These are phyloP conservation scores for Hylyphantes graminicola DNA, from an alignment of 1,140 invertebrate genomes.

Conservation along the genomic window DNA sequence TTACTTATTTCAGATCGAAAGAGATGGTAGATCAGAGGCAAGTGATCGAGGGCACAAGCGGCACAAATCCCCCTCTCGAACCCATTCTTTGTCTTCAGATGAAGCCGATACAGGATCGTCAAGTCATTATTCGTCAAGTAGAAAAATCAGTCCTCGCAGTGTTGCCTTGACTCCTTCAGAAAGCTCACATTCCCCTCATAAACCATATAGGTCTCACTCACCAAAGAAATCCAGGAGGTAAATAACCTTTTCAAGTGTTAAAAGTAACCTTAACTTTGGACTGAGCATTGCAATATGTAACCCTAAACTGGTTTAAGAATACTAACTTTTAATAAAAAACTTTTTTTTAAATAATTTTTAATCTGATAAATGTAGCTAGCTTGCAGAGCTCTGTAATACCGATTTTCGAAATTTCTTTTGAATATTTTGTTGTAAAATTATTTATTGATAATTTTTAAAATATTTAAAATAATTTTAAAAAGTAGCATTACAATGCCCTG, in stretches of 20 bases:
- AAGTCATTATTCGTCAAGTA: slow-evolving; percentile 14
- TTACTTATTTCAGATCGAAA: slow-evolving; percentile 20
- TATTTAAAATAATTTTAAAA: no score
- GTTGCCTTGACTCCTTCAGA: slow-evolving; percentile 33
- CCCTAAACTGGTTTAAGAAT: no score
- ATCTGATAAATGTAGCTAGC: no score
- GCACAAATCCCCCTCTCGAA: slow-evolving; percentile 38
- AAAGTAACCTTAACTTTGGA: no score
- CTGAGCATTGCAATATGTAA: no score
- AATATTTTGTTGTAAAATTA: no score
- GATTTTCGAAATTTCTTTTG: no score
- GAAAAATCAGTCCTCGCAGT: slow-evolving; percentile 54
- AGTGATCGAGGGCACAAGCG: slow-evolving; percentile 41
- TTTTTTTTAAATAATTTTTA: no score
- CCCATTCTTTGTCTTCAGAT: slow-evolving; percentile 28
- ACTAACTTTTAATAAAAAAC: no score
- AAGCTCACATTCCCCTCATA: slow-evolving; percentile 46
- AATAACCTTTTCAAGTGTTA: background rate
- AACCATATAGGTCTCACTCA: slow-evolving; percentile 55
- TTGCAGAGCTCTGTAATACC: no score
- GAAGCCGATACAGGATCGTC: slow-evolving; percentile 45
- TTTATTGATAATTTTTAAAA: no score
- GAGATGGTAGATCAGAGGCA: slow-evolving; percentile 19
- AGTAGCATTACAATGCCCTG: no score
- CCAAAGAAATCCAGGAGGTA: slow-evolving; percentile 51